Base-by-base conservation (phyloP, 1,140 invertebrate species). In the Cheumatopsyche charites region DNA sequence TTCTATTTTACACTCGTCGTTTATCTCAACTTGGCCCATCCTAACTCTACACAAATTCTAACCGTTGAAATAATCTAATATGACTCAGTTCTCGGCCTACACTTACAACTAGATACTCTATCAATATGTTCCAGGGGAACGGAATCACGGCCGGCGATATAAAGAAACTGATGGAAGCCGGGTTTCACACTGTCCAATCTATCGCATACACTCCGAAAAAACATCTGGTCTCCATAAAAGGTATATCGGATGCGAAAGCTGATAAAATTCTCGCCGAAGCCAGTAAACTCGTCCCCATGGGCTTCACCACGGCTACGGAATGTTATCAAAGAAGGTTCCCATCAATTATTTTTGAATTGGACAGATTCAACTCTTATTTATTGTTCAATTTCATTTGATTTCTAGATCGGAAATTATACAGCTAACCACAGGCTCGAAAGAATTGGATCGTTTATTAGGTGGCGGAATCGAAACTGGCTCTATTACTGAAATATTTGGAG, bases 401-500 rank as follows among this genome's bases (percentile, higher is more conserved):
- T 74, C 15, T 72, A 84, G 83, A 72, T 90, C 92, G 19, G 93
- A 96, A 81, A 92, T 97, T 25, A 93, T 98, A 52, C 91, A 91
- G 78, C 81, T 98, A 11, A 95, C 94, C 15, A 97, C 95, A 15
- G 96, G 96, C 0, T 98, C 96, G 0, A 94, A 93, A 73, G 97
- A 98, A 82, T 83, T 99, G 55, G 96, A 99, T 80, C 90, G 95
- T 77, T 83, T 99, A 17, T 84, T 99, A 13, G 92, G 92, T n/a
- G 97, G 98, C 67, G 98, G 98, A 7, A 94, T 99, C 78, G 98
- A 99, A 83, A 99, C 98, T 12, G 97, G 98, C 0, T 97, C 96
- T 0, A 98, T 99, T n/a, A 99, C 98, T 1, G 98, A 99, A 86
- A 91, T 99, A 76, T 99, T 99, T 86, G 98, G 98, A 0, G 98